phyloP scores from a whole-genome alignment of 2,797 vertebrate species.

The Podargus strigoides region DNA sequence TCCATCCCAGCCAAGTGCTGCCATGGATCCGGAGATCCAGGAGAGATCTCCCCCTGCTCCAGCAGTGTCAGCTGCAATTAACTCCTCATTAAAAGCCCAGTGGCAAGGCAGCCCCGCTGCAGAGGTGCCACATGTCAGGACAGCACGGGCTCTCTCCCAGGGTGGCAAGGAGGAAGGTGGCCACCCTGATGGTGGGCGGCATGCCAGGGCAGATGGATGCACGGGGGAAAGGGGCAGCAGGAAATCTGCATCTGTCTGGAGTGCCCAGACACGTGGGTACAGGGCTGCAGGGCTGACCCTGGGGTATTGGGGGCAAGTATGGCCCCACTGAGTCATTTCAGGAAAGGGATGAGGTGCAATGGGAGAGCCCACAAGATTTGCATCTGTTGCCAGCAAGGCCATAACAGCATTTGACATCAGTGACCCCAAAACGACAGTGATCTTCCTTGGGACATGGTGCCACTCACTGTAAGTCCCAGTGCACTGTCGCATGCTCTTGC shows the following conservation, averaged over 20 bases:
- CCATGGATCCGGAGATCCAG: neutral
- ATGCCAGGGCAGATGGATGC: rapidly evolving
- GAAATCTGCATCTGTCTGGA: neutral
- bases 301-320: rapidly evolving
- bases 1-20: neutral
- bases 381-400: neutral
- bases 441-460: neutral
- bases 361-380: neutral
- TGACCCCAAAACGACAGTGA: rapidly evolving
- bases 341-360: neutral
- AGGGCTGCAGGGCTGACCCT: neutral
- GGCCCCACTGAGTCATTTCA: neutral
- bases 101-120: neutral
- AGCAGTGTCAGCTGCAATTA: neutral
- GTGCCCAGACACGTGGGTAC: too few species aligned
- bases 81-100: neutral
- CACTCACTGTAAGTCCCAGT: neutral
- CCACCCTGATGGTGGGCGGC: neutral
- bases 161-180: neutral
- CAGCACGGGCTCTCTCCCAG: neutral
- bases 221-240: rapidly evolving
- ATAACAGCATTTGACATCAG: neutral
- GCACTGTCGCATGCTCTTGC: neutral
- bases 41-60: neutral
- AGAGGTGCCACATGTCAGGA: rapidly evolving